Base-by-base conservation (phyloP, 2,888 invertebrate genomes). In the Drosophila algonquin region DNA sequence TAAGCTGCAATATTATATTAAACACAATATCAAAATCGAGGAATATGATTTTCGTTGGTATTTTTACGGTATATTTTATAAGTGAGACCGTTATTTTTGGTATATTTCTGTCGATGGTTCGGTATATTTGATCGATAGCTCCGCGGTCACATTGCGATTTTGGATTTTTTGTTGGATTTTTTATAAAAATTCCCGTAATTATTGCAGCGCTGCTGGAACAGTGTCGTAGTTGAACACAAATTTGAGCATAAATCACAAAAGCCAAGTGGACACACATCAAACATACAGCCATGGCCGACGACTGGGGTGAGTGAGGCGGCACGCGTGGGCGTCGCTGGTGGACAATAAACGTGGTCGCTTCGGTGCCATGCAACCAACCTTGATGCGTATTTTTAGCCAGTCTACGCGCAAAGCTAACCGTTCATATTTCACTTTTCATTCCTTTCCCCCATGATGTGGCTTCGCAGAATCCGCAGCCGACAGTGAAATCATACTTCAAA, bases 401-500 rank as follows among this genome's bases (percentile, higher is more conserved):
- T 53, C 53, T 16, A 35, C 50, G 27, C n/a, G 10, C 32, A 10
- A 3, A 32, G 24, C 62, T 71, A 68, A 60, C 48, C 44, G 52
- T 40, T 6, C 14, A 40, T 56, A 62, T 63, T 57, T 48, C 63
- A 76, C 40, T 27, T 48, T n/a, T 61, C 21, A 44, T 47, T 40
- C 45, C 16, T 47, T 53, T 57, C 46, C 65, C 53, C 63, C 60
- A 44, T 69, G 65, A 72, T 68, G 48, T 54, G 46, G 47, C 79
- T 14, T 14, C 40, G 14, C 40, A 92, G 92, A 92, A 89, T 84
- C 90, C 77, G 88, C 89, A 75, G 92, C 91, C 40, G 91, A 92
- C 53, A 87, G 89, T 53, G 96, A 96, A 90, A 95, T 95, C 91
- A 95, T 95, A 92, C 95, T 95, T 90, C 95, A 95, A 89, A 94